These are phyloP conservation scores for Pristionchus arcanus DNA, from an alignment of 2,888 invertebrate genomes.

Conservation along the genomic window DNA sequence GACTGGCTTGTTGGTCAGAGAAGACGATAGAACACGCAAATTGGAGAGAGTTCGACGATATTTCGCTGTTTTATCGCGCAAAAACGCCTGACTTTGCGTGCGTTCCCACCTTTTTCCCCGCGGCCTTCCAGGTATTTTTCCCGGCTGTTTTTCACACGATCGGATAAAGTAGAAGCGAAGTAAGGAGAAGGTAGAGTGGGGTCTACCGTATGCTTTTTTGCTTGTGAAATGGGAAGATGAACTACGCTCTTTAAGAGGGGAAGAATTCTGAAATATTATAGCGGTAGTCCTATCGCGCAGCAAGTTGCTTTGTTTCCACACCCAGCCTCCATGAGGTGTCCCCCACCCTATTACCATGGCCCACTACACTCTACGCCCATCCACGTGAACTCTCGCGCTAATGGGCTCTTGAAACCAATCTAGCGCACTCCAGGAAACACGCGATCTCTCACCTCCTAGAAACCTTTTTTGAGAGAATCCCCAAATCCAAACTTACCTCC, in stretches of 20 bases:
- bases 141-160: not conserved
- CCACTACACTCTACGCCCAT: not conserved
- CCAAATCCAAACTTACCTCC: not conserved
- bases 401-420: not conserved
- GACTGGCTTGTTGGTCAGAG: not conserved
- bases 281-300: no score
- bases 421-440: not conserved
- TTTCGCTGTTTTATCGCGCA: not conserved
- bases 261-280: no score
- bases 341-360: not conserved
- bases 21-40: not conserved
- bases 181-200: not conserved
- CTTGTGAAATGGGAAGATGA: no score
- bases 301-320: no score
- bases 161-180: constrained; percentile 1
- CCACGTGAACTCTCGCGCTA: not conserved
- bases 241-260: no score
- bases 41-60: not conserved
- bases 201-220: not conserved
- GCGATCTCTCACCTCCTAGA: not conserved
- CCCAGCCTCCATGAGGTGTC: not conserved
- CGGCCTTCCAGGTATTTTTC: constrained; percentile 13
- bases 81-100: constrained; percentile 9
- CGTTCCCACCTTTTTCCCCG: not conserved
- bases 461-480: not conserved